A percentile compares a stretch with the other conserved stretches of the same genome.
Evolutionary conservation across 2,888 invertebrate genomes (phyloP).

Genomic region (Chromoteleia sp.): DNA sequence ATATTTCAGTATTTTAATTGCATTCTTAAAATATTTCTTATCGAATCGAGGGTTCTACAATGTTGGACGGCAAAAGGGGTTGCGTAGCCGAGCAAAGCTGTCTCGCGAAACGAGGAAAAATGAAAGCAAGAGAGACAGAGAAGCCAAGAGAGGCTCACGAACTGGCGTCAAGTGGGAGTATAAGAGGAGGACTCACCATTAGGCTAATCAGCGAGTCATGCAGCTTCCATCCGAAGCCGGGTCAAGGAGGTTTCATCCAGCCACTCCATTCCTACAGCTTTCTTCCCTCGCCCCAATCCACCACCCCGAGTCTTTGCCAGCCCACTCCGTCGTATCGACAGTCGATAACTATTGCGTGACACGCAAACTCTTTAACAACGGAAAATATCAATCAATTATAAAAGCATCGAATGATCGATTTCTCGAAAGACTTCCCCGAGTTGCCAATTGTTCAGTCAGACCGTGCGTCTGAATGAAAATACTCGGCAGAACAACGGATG

Average conservation of each 20-base stretch:
- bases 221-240: slow-evolving; percentile 77
- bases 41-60: slow-evolving; percentile 77
- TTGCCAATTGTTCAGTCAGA: too few relatives aligned
- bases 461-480: too few relatives aligned
- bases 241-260: slow-evolving; percentile 80
- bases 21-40: slow-evolving; percentile 78
- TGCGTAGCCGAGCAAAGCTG: slow-evolving; percentile 49
- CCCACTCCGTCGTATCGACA: neutral
- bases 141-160: slow-evolving; percentile 77
- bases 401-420: too few relatives aligned
- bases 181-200: slow-evolving; percentile 82
- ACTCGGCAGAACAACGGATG: too few relatives aligned
- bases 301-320: slow-evolving; percentile 12
- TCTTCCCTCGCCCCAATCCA: slow-evolving; percentile 65
- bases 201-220: slow-evolving; percentile 83
- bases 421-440: too few relatives aligned
- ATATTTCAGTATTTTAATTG: slow-evolving; percentile 78
- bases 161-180: slow-evolving; percentile 83
- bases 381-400: too few relatives aligned
- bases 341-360: slow-evolving; percentile 19
- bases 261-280: slow-evolving; percentile 76
- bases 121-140: slow-evolving; percentile 68
- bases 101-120: slow-evolving; percentile 65
- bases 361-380: neutral
- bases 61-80: slow-evolving; percentile 67